Evolutionary conservation across 2,113 vertebrate species (phyloP).

Genomic region (Vanacampus margaritifer): DNA sequence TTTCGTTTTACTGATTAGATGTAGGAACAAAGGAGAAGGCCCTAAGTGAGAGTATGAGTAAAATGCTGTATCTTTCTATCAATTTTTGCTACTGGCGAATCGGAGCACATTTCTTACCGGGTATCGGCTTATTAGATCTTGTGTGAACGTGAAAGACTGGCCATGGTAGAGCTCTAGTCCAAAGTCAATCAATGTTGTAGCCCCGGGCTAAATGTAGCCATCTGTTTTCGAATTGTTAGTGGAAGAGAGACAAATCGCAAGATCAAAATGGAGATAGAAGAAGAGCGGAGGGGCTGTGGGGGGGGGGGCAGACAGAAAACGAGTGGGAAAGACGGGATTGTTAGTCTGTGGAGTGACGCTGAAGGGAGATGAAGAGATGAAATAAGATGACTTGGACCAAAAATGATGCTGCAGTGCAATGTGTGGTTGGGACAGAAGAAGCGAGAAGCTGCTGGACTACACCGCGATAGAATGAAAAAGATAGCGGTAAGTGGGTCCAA

Average conservation of each 20-base stretch:
- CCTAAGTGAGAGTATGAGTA: conserved; percentile 60
- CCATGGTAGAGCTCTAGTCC: conserved; percentile 53
- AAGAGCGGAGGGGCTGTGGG: conserved; percentile 12
- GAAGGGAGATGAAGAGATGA: conserved; percentile 31
- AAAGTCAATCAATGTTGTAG: conserved; percentile 67
- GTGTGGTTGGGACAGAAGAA: conserved; percentile 26
- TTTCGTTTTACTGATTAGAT: conserved; percentile 33
- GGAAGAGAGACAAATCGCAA: conserved; percentile 58
- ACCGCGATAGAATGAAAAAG: conserved; percentile 46
- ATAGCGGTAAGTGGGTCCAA: conserved; percentile 44
- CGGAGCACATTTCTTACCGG: conserved; percentile 43
- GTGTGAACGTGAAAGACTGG: conserved; percentile 53
- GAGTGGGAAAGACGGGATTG: conserved; percentile 16
- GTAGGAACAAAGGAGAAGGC: conserved; percentile 54
- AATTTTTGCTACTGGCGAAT: conserved; percentile 59
- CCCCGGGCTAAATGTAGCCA: conserved; percentile 66
- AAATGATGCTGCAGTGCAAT: conserved; percentile 26
- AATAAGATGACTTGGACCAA: conserved; percentile 25
- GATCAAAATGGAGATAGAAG: conserved; percentile 59
- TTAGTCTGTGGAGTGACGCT: conserved; percentile 4
- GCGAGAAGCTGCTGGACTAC: conserved; percentile 29
- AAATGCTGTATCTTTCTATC: conserved; percentile 55
- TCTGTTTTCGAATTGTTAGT: conserved; percentile 67
- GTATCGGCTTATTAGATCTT: conserved; percentile 68
- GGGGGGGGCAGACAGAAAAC: conserved; percentile 13